Percentiles rank a stretch among this genome's conserved stretches.
Evolutionary conservation across 2,113 vertebrate genomes (phyloP).

Genomic region (Hydropotes inermis): DNA sequence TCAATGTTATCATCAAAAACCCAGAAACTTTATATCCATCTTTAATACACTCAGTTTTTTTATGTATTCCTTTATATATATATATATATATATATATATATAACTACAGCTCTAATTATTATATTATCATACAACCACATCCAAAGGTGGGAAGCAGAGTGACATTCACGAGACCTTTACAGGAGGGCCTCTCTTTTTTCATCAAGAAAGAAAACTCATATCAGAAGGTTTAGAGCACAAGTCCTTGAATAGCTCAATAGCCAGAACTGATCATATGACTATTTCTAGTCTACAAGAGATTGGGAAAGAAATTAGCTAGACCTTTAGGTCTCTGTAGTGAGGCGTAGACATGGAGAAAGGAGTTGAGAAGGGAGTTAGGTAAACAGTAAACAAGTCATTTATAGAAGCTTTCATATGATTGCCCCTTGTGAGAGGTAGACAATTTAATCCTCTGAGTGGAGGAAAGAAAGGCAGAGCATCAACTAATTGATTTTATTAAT

Average conservation of each 20-base stretch:
- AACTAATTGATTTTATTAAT: background rate
- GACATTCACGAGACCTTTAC: background rate
- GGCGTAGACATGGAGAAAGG: background rate
- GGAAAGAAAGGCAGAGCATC: background rate
- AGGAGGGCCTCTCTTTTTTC: background rate
- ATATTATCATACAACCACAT: background rate
- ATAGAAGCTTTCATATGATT: background rate
- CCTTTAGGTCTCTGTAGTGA: background rate
- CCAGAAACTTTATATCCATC: background rate
- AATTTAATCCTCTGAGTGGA: background rate
- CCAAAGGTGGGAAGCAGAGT: background rate
- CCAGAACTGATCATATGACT: background rate
- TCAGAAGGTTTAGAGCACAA: background rate
- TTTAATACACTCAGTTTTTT: background rate
- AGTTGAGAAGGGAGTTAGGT: background rate
- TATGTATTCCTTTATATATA: background rate
- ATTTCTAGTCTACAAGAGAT: background rate
- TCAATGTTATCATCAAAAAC: background rate
- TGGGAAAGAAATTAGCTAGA: background rate
- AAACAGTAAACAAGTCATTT: background rate
- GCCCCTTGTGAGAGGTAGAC: background rate
- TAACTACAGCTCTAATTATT: background rate
- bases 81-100: background rate
- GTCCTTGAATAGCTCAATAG: background rate
- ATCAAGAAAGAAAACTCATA: background rate